phyloP scores from a whole-genome alignment of 2,113 vertebrate genomes.

The Odontophorus gujanensis region DNA sequence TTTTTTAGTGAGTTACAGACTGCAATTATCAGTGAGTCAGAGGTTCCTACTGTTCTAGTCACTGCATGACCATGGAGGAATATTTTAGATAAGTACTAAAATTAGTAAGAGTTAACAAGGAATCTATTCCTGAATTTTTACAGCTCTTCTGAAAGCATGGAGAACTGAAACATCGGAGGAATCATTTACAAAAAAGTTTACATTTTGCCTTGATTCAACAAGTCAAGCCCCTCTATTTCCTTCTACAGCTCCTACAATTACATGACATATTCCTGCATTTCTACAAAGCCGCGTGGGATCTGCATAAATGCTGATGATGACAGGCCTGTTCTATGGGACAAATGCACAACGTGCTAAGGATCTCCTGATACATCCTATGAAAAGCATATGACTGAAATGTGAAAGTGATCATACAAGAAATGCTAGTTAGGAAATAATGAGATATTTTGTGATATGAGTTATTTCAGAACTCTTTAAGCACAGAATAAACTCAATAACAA shows the following conservation, averaged over 20 bases:
- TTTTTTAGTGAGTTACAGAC: neutral
- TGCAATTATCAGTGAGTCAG: rapidly evolving
- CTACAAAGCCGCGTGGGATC: neutral
- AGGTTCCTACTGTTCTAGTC: neutral
- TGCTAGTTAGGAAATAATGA: neutral
- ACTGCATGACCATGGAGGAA: neutral
- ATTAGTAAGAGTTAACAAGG: neutral
- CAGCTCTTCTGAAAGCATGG: neutral
- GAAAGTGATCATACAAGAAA: neutral
- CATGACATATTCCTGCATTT: rapidly evolving
- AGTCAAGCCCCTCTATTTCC: too few species aligned
- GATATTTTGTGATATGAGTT: neutral
- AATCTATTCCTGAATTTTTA: neutral
- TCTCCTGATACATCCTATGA: neutral
- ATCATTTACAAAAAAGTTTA: neutral
- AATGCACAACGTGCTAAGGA: neutral
- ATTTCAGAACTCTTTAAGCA: neutral
- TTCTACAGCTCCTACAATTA: neutral
- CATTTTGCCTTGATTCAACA: neutral
- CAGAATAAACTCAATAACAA: neutral
- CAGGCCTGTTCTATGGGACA: neutral
- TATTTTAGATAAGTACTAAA: neutral
- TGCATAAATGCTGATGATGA: neutral
- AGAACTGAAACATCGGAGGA: neutral
- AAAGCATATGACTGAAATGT: neutral